These are phyloP conservation scores for Phoxinus dragarum DNA, from an alignment of 2,797 vertebrate genomes.

Conservation along the genomic window DNA sequence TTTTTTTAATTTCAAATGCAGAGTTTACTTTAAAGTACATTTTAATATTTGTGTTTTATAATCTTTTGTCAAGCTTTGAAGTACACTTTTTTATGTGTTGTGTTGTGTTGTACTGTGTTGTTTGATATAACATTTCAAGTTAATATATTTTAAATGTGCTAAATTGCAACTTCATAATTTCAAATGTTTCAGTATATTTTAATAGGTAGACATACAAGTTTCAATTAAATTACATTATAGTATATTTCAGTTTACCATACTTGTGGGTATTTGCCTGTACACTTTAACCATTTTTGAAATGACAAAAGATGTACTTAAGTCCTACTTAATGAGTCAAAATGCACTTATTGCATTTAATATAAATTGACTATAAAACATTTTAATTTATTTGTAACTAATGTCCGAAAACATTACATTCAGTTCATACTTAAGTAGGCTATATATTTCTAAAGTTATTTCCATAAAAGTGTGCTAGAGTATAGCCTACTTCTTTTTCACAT, in stretches of 20 bases:
- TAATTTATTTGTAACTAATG: not conserved
- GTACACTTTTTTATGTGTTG: not conserved
- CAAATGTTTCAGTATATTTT: not conserved
- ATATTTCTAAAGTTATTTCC: not conserved
- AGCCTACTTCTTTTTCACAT: not conserved
- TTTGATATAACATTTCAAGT: not conserved
- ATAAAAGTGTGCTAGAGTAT: not conserved
- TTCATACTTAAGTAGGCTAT: not conserved
- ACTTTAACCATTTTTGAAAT: not conserved
- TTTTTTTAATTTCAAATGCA: not conserved
- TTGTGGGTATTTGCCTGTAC: not conserved
- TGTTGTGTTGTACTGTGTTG: not conserved
- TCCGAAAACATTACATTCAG: not conserved
- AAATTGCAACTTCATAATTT: not conserved
- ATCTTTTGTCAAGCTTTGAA: not conserved
- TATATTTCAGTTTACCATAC: not conserved
- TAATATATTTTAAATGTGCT: not conserved
- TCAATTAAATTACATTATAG: not conserved
- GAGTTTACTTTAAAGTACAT: too few species aligned
- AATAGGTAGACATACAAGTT: not conserved
- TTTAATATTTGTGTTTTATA: not conserved
- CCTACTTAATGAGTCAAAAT: not conserved
- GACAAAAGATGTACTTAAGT: not conserved
- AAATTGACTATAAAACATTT: not conserved
- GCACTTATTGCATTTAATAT: not conserved